Base-by-base conservation (phyloP, 2,888 invertebrate species). In the Melanophora roralis region DNA sequence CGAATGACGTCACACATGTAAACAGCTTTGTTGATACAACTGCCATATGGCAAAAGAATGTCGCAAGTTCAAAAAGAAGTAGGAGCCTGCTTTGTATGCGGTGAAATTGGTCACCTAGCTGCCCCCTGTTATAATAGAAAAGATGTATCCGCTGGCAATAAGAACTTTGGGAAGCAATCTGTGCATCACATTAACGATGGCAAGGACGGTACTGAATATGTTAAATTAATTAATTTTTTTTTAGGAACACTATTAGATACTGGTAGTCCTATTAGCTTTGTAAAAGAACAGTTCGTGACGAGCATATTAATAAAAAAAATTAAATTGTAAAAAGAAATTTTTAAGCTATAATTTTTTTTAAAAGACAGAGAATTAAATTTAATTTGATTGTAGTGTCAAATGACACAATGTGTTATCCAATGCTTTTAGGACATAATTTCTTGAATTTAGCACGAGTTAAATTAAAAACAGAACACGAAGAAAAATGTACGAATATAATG, bases 21-120 rank as follows among this genome's bases (percentile, higher is more conserved):
- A 27, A 27, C 27, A 47, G 14, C 23, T 53, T 34, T 49, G 67
- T 9, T 80, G 75, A n/a, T 75, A 68, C 21, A 72, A 72, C 36
- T 80, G 75, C 19, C 75, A 75, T 40, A 64, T 36, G 34, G 65
- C 57, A 7, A 47, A 69, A 14, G 55, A 75, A 27, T 68, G 71
- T 53, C 51, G 55, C 9, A 60, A 75, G 21, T 49, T 55, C 2
- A 75, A 71, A 32, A 74, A 43, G 62, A 79, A 49, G 3, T 38
- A 1, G 75, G 71, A 1, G 75, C 71, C 0, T 71, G 67, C 32
- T 67, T 36, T 71, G 71, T 27, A 1, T 75, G 67, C 23, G 67
- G 62, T 12, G 53, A 45, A 36, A 27, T 55, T 27, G 16, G 9
- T 1, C 77, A 78, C 19, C 32, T 51, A n/a, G 65, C 43, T 59